These are phyloP conservation scores for Drosophila cardini DNA, from an alignment of 1,140 invertebrate species.

Conservation along the genomic window DNA sequence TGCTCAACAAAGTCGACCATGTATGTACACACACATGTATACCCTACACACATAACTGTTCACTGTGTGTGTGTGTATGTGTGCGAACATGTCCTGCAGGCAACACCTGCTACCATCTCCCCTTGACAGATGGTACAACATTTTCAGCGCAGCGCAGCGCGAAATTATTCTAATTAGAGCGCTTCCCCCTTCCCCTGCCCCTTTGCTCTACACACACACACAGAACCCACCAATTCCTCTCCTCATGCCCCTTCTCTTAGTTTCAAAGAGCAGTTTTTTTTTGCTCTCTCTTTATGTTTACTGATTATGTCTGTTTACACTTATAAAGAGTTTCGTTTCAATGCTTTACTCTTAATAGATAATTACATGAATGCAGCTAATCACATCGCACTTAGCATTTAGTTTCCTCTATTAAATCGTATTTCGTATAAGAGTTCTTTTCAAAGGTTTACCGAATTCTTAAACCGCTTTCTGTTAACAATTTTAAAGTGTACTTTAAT, in stretches of 20 bases:
- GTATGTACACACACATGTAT: slow-evolving; percentile 6
- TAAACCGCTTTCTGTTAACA: background rate
- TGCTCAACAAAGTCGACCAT: slow-evolving; percentile 45
- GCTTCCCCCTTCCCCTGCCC: background rate
- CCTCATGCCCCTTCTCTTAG: background rate
- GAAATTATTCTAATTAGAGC: slow-evolving; percentile 80
- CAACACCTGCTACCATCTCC: slow-evolving; percentile 46
- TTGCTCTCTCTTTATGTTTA: slow-evolving; percentile 25
- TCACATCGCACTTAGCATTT: slow-evolving; percentile 16
- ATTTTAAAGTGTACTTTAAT: background rate
- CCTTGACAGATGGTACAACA: slow-evolving; percentile 61
- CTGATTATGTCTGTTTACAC: slow-evolving; percentile 31
- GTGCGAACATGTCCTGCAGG: slow-evolving; percentile 58
- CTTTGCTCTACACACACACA: background rate
- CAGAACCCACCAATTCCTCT: background rate
- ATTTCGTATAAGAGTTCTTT: background rate
- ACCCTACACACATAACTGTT: slow-evolving; percentile 37
- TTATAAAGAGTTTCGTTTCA: slow-evolving; percentile 32
- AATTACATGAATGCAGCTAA: slow-evolving; percentile 37
- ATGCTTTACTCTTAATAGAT: slow-evolving; percentile 24
- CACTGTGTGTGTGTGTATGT: slow-evolving; percentile 41
- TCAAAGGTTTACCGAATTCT: background rate
- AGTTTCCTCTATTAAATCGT: background rate
- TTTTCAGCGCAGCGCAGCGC: slow-evolving; percentile 72
- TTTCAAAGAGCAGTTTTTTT: slow-evolving; percentile 27